Conservation (phyloP, 37 sponge, comb jelly and placozoan species). For the Geodia barretti region DNA sequence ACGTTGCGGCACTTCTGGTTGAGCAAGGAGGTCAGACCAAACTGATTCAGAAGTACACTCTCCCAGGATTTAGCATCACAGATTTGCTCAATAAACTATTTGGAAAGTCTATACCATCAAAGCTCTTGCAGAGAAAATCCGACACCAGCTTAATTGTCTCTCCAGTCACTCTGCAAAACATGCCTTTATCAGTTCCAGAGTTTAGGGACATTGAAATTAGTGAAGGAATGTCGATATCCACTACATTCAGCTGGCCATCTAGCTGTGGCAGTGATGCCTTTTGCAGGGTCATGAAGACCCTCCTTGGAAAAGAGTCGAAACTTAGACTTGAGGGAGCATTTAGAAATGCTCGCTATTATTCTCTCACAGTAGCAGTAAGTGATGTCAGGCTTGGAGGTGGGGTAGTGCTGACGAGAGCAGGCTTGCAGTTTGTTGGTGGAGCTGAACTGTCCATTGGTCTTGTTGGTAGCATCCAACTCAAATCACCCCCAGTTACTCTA, state of each 20-base stretch:
- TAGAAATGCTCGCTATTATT: neutral
- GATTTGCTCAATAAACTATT: too few relatives aligned
- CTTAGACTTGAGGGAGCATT: conserved; percentile 11
- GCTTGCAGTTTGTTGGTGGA: conserved; percentile 5
- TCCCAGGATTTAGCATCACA: neutral
- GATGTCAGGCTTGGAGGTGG: conserved; percentile 12
- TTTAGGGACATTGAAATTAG: neutral
- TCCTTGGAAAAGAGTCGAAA: conserved; percentile 23
- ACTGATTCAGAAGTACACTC: neutral
- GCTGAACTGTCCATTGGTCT: conserved; percentile 2
- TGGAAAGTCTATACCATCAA: neutral
- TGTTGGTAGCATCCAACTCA: conserved; percentile 1
- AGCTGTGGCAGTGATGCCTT: conserved; percentile 14
- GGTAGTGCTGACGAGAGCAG: conserved; percentile 9
- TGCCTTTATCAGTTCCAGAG: neutral
- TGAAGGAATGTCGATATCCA: conserved; percentile 1
- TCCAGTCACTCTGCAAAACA: neutral
- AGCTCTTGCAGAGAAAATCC: neutral
- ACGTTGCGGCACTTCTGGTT: neutral
- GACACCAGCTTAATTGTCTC: neutral
- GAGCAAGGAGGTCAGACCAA: neutral
- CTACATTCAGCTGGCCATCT: neutral
- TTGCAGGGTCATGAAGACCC: conserved; percentile 6
- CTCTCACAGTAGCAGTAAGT: neutral
- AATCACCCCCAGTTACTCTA: conserved; percentile 14